Evolutionary conservation across 1,140 invertebrate genomes (phyloP).

Genomic region (Penaeus japonicus): DNA sequence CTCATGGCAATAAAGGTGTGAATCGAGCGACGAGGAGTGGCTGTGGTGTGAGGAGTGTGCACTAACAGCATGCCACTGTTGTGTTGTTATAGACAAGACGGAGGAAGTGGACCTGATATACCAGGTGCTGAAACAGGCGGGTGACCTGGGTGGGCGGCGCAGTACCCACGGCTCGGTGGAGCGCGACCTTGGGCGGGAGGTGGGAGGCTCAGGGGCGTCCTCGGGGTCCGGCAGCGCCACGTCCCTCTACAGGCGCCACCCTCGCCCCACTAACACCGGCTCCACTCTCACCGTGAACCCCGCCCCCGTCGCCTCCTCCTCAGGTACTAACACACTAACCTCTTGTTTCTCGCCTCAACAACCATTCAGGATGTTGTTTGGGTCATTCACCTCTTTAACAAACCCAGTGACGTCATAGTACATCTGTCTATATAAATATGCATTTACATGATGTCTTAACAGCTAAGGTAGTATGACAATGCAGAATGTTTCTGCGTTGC

Average conservation of each 20-base stretch:
- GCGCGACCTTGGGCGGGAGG: constrained; percentile 49
- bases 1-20: neutral
- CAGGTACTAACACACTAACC: constrained; percentile 62
- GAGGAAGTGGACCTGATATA: constrained; percentile 87
- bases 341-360: neutral
- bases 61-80: constrained; percentile 1
- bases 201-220: constrained; percentile 60
- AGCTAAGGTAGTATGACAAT: too few relatives aligned
- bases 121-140: constrained; percentile 91
- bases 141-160: constrained; percentile 73
- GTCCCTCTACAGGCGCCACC: constrained; percentile 60
- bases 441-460: too few relatives aligned
- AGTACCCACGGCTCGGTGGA: constrained; percentile 61
- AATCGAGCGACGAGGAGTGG: too few relatives aligned
- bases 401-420: neutral
- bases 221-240: constrained; percentile 57
- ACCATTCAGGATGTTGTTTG: neutral
- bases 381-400: neutral
- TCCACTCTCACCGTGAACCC: constrained; percentile 61
- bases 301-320: constrained; percentile 63
- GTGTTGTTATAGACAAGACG: constrained; percentile 46
- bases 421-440: too few relatives aligned
- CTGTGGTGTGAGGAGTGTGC: neutral
- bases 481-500: too few relatives aligned
- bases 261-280: constrained; percentile 53